A percentile compares a stretch with the other conserved stretches of the same genome.
These are phyloP conservation scores for Jacana jacana DNA, from an alignment of 2,113 vertebrate genomes.

Conservation along the genomic window DNA sequence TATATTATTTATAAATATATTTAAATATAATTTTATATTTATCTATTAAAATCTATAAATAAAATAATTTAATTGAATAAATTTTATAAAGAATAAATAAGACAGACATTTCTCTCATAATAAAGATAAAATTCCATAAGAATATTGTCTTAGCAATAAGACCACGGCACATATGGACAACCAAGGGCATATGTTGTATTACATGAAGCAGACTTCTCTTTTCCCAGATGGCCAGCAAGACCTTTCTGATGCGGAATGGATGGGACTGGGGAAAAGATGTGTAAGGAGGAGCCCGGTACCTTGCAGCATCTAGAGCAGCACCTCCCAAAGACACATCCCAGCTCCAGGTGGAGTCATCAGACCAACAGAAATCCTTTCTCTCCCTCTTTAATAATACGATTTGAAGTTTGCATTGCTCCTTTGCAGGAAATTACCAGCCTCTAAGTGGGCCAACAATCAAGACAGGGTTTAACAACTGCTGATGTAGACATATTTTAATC, in stretches of 20 bases:
- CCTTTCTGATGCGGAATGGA: neutral
- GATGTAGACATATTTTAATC: neutral
- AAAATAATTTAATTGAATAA: too few species aligned
- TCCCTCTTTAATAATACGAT: neutral
- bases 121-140: conserved; percentile 28
- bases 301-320: neutral
- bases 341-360: neutral
- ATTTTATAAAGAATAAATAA: too few species aligned
- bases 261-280: neutral
- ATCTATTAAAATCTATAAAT: too few species aligned
- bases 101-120: too few species aligned
- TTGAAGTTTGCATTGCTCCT: neutral
- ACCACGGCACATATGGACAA: conserved; percentile 4
- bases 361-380: neutral
- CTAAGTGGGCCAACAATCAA: neutral
- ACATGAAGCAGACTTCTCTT: neutral
- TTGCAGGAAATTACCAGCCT: neutral
- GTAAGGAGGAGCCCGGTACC: neutral
- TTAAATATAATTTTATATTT: too few species aligned
- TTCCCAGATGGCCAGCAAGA: neutral
- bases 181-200: neutral
- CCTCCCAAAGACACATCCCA: neutral
- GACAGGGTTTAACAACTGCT: neutral
- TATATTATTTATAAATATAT: too few species aligned
- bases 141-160: conserved; percentile 30